Evolutionary conservation across 2,888 invertebrate genomes (phyloP).

Genomic region (Noctua janthina): DNA sequence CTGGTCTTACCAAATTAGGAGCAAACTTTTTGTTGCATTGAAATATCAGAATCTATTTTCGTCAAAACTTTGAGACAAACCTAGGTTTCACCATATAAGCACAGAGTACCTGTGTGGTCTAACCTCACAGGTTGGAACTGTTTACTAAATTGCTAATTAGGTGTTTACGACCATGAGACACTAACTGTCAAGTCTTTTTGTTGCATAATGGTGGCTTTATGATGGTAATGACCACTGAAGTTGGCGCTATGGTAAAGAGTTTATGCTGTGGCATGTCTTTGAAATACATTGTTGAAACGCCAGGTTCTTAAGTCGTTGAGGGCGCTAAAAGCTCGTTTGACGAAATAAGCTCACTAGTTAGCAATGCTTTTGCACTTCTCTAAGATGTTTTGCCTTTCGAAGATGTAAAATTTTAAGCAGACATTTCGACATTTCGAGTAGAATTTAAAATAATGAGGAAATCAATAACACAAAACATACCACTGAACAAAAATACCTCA

Average conservation of each 20-base stretch:
- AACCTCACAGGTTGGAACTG: constrained; percentile 58
- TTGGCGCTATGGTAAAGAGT: constrained; percentile 35
- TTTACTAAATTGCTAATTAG: constrained; percentile 62
- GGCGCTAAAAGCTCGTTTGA: constrained; percentile 12
- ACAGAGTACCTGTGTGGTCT: constrained; percentile 24
- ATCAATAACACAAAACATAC: background rate
- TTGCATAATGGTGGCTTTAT: constrained; percentile 47
- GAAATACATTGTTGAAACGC: constrained; percentile 17
- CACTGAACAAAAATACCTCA: background rate
- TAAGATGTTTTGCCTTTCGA: background rate
- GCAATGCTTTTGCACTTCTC: background rate
- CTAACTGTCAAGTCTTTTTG: constrained; percentile 38
- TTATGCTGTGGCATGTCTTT: constrained; percentile 50
- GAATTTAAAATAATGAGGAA: background rate
- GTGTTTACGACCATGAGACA: constrained; percentile 54
- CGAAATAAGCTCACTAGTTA: constrained; percentile 9
- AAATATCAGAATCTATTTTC: constrained; percentile 40
- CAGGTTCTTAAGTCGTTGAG: constrained; percentile 2
- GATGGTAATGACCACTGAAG: constrained; percentile 55
- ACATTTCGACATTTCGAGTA: background rate
- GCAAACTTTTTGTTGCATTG: constrained; percentile 45
- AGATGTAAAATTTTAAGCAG: background rate
- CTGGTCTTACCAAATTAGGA: constrained; percentile 53
- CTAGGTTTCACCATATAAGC: constrained; percentile 51
- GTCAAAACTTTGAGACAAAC: constrained; percentile 19